Evolutionary conservation across 2,888 invertebrate species (phyloP).

Genomic region (Pantelozetes paolii): DNA sequence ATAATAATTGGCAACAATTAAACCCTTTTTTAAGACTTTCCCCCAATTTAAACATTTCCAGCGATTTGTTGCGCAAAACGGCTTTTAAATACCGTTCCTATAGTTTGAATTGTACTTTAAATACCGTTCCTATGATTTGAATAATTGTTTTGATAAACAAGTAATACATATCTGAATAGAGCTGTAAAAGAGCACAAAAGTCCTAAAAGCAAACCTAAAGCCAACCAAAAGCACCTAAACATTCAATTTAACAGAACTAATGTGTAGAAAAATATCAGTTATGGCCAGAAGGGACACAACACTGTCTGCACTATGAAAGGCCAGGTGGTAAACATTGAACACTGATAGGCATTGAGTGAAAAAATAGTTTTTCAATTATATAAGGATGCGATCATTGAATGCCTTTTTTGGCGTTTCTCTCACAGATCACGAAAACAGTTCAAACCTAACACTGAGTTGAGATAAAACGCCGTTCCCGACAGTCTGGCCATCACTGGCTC

Average conservation of each 20-base stretch:
- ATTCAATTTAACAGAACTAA: slow-evolving; percentile 20
- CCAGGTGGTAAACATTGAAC: slow-evolving; percentile 13
- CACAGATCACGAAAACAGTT: slow-evolving; percentile 2
- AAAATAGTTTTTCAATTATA: slow-evolving; percentile 12
- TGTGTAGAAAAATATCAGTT: slow-evolving; percentile 24
- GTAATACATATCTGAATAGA: not conserved
- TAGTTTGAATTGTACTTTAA: not conserved
- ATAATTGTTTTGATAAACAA: slow-evolving; percentile 20
- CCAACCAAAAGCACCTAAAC: no score
- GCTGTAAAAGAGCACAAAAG: not conserved
- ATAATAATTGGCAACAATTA: slow-evolving; percentile 41
- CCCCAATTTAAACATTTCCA: no score
- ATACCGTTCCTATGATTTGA: not conserved
- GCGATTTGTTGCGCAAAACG: no score
- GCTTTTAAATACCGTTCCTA: no score
- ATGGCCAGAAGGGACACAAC: slow-evolving; percentile 17
- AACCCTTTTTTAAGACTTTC: no score
- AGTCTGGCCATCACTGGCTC: not conserved
- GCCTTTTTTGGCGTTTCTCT: not conserved
- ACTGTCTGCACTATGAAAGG: not conserved
- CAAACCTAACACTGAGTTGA: not conserved
- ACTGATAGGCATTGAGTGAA: not conserved
- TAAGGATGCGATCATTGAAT: not conserved
- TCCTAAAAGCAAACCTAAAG: slow-evolving; percentile 7
- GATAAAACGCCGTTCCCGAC: not conserved